Percentiles rank a stretch among this genome's conserved stretches.
These are phyloP conservation scores for Synergus gifuensis DNA, from an alignment of 2,888 invertebrate species.

Conservation along the genomic window DNA sequence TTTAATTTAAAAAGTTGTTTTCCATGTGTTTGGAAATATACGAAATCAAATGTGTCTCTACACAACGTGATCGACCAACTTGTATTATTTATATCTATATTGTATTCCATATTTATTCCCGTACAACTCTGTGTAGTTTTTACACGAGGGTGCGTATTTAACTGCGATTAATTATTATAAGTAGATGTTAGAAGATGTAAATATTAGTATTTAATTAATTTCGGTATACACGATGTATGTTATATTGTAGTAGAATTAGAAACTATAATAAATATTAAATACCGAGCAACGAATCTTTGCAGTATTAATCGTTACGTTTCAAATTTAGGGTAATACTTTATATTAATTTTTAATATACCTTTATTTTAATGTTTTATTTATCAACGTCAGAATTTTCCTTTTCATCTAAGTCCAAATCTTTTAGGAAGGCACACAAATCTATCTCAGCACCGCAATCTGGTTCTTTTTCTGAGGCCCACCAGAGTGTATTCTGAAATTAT, in stretches of 20 bases:
- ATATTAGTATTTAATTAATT: constrained; percentile 50
- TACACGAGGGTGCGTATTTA: constrained; percentile 7
- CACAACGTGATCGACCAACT: constrained; percentile 43
- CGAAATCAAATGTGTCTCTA: neutral
- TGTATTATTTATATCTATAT: constrained; percentile 49
- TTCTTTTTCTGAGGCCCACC: constrained; percentile 78
- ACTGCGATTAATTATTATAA: constrained; percentile 10
- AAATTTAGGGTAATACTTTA: neutral
- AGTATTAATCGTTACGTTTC: neutral
- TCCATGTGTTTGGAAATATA: neutral
- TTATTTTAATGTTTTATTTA: neutral
- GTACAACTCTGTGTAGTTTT: constrained; percentile 15
- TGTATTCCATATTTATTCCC: constrained; percentile 24
- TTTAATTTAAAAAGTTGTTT: neutral
- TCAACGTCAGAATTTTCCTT: constrained; percentile 49
- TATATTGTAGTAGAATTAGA: constrained; percentile 52
- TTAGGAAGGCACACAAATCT: constrained; percentile 79
- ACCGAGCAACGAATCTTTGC: constrained; percentile 21
- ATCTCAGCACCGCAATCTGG: constrained; percentile 76
- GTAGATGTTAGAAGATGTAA: constrained; percentile 49
- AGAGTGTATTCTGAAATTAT: constrained; percentile 75
- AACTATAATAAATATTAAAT: constrained; percentile 48
- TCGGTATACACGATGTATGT: constrained; percentile 52
- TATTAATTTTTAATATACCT: neutral
- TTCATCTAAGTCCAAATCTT: constrained; percentile 77